Percentiles rank a stretch among this genome's conserved stretches.
Conservation (phyloP, 2,797 vertebrate genomes). For the Mergus octosetaceus region DNA sequence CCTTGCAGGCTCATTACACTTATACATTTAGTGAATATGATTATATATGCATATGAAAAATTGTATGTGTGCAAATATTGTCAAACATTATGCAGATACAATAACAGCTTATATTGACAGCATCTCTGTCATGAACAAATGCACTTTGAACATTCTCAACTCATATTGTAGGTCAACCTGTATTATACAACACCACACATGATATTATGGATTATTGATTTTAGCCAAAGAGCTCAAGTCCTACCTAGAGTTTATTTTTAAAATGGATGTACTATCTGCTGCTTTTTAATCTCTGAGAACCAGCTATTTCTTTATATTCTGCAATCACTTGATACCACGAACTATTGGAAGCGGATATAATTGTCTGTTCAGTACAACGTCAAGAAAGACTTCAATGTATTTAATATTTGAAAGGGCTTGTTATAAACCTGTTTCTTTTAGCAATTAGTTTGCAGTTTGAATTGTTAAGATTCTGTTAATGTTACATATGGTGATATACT, state of each 20-base stretch:
- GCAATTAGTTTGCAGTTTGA: background rate
- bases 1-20: background rate
- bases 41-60: background rate
- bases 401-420: background rate
- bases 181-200: background rate
- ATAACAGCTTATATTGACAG: background rate
- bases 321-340: background rate
- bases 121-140: background rate
- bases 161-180: background rate
- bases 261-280: background rate
- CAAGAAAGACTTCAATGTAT: background rate
- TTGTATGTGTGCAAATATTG: rapidly evolving
- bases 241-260: background rate
- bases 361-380: background rate
- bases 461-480: background rate
- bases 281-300: background rate
- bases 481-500: background rate
- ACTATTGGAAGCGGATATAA: background rate
- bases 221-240: background rate
- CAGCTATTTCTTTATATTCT: background rate
- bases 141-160: background rate
- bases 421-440: background rate
- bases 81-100: background rate
- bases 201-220: background rate
- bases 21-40: background rate